These are phyloP conservation scores for Drosophila subsilvestris DNA, from an alignment of 2,888 invertebrate species.

Conservation along the genomic window DNA sequence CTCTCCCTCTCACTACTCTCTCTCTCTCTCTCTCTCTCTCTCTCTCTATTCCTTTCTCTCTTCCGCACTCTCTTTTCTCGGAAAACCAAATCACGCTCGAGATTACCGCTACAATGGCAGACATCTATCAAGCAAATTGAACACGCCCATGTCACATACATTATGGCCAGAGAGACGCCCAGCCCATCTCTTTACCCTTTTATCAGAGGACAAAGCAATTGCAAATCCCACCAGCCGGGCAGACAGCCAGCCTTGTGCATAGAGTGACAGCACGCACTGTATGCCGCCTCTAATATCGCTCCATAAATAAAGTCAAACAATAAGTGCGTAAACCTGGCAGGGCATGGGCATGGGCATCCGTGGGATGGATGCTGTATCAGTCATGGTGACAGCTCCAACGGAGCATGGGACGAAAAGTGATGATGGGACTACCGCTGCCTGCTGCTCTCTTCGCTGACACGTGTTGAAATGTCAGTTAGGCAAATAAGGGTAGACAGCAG, in stretches of 20 bases:
- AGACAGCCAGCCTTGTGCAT: constrained; percentile 18
- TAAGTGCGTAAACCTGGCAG: constrained; percentile 50
- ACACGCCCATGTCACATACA: constrained; percentile 56
- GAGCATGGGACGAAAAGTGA: constrained; percentile 53
- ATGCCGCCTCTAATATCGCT: constrained; percentile 41
- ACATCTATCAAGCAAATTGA: constrained; percentile 74
- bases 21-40: neutral
- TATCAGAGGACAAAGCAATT: constrained; percentile 31
- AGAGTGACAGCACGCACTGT: constrained; percentile 46
- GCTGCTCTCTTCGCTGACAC: constrained; percentile 52
- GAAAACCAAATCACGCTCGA: constrained; percentile 32
- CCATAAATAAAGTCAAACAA: constrained; percentile 68
- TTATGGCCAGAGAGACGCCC: constrained; percentile 35
- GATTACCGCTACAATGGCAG: constrained; percentile 49
- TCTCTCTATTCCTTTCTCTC: neutral
- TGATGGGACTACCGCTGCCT: constrained; percentile 39
- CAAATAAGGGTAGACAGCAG: constrained; percentile 76
- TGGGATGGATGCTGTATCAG: constrained; percentile 60
- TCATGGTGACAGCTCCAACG: constrained; percentile 55
- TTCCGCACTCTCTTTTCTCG: neutral
- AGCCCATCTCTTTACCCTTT: constrained; percentile 50
- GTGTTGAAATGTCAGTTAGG: constrained; percentile 76
- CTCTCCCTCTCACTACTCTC: constrained; percentile 22
- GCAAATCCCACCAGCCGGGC: constrained; percentile 27
- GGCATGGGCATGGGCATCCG: constrained; percentile 6